phyloP scores from a whole-genome alignment of 2,888 invertebrate species.

The Lucinisca nassula region DNA sequence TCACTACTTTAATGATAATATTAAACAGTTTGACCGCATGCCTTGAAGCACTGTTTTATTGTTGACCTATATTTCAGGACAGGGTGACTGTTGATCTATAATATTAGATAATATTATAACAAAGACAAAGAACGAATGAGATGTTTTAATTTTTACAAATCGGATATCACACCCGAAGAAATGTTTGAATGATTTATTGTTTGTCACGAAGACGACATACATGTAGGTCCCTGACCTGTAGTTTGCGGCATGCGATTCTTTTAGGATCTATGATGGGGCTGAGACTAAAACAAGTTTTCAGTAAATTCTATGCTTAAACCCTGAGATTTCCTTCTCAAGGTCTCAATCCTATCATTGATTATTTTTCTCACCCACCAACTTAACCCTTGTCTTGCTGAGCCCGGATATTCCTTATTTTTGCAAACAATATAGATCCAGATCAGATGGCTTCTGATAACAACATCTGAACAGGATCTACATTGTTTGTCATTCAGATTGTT shows the following conservation, averaged over 20 bases:
- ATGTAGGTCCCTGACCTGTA: not conserved
- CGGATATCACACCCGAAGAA: not conserved
- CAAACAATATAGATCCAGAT: too few relatives aligned
- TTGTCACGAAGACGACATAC: not conserved
- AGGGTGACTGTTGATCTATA: not conserved
- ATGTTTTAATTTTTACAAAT: not conserved
- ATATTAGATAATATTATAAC: not conserved
- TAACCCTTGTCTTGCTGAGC: too few relatives aligned
- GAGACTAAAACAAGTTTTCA: not conserved
- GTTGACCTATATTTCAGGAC: not conserved
- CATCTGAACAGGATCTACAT: too few relatives aligned
- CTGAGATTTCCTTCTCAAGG: not conserved
- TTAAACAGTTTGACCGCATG: not conserved
- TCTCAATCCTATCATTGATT: not conserved
- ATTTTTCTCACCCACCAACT: too few relatives aligned
- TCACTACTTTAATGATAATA: not conserved
- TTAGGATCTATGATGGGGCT: not conserved
- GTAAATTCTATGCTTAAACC: not conserved
- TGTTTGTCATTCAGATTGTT: too few relatives aligned
- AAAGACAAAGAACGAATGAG: not conserved
- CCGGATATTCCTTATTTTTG: too few relatives aligned
- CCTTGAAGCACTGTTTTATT: not conserved
- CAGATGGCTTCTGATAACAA: too few relatives aligned
- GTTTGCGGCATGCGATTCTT: not conserved
- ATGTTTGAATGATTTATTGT: constrained; percentile 4